These are phyloP conservation scores for Mythimna pallens DNA, from an alignment of 2,888 invertebrate species.

Conservation along the genomic window DNA sequence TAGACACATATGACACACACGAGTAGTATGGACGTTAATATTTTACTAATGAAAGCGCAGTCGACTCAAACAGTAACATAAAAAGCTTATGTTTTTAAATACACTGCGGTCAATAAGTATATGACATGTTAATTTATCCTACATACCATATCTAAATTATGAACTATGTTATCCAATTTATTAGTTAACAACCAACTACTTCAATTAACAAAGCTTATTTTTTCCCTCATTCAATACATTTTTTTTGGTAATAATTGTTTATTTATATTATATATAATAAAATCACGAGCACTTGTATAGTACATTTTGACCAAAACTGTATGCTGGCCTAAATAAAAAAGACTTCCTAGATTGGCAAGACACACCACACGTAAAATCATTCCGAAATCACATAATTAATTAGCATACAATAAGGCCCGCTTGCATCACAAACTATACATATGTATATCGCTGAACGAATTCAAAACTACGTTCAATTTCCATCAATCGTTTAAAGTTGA, in stretches of 20 bases:
- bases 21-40: slow-evolving; percentile 22
- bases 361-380: slow-evolving; percentile 31
- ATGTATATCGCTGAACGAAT: slow-evolving; percentile 5
- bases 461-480: not conserved
- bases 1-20: slow-evolving; percentile 33
- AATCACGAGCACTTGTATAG: not conserved
- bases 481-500: not conserved
- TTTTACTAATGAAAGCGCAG: slow-evolving; percentile 35
- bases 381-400: slow-evolving; percentile 39
- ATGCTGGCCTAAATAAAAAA: slow-evolving; percentile 1
- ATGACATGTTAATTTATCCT: not conserved
- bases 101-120: not conserved
- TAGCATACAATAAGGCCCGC: slow-evolving; percentile 17
- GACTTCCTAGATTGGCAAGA: slow-evolving; percentile 5
- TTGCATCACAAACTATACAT: slow-evolving; percentile 8
- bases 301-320: not conserved
- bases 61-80: not conserved
- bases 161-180: not conserved
- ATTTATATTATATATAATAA: not conserved
- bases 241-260: not conserved
- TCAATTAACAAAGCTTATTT: too few relatives aligned
- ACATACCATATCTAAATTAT: not conserved
- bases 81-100: not conserved
- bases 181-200: not conserved
- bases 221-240: too few relatives aligned